Conservation (phyloP, 2,888 invertebrate species). For the Agrenia bidenticulata region DNA sequence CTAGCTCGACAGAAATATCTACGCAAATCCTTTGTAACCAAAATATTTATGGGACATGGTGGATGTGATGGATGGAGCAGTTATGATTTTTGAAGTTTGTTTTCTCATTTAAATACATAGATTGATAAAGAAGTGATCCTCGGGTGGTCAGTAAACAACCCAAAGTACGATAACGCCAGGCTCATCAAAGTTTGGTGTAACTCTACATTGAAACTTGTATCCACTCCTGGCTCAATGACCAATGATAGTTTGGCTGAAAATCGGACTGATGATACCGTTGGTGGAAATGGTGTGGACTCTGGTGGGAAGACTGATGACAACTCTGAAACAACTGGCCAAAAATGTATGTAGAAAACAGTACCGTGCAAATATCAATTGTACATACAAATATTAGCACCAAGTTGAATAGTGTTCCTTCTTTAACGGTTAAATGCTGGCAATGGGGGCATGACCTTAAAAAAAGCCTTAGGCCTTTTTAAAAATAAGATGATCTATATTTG, state of each 20-base stretch:
- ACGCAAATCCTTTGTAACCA: no score
- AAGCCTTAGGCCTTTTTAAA: no score
- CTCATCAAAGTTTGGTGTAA: conserved; percentile 55
- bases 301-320: conserved; percentile 9
- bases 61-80: neutral
- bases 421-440: no score
- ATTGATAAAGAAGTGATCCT: conserved; percentile 57
- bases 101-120: conserved; percentile 50
- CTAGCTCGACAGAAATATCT: no score
- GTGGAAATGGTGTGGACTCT: neutral
- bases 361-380: neutral
- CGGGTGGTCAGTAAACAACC: conserved; percentile 56
- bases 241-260: neutral
- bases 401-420: no score
- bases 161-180: conserved; percentile 54
- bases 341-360: conserved; percentile 3
- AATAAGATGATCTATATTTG: no score
- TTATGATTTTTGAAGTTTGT: neutral
- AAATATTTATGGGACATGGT: no score
- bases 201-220: conserved; percentile 9
- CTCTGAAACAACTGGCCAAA: conserved; percentile 13
- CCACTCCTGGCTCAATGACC: neutral
- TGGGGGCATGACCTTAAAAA: no score
- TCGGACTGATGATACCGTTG: conserved; percentile 9
- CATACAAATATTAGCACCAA: no score